Evolutionary conservation across 2,797 vertebrate genomes (phyloP).

Genomic region (Netta rufina): DNA sequence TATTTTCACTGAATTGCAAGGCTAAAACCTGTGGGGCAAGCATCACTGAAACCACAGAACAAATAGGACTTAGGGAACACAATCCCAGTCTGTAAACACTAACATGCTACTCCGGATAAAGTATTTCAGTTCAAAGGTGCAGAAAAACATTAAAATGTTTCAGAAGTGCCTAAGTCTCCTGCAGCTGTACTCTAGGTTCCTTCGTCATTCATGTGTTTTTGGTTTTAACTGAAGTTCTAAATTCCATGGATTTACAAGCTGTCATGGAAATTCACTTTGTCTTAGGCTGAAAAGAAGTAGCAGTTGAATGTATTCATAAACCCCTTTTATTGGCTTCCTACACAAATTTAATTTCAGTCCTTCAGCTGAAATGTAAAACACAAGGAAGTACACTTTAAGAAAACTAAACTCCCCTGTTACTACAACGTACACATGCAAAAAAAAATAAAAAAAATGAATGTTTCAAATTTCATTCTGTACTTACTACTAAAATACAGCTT

Average conservation of each 20-base stretch:
- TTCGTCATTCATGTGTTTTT: not conserved
- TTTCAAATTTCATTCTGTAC: not conserved
- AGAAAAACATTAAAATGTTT: not conserved
- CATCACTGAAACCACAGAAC: not conserved
- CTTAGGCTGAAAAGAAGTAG: not conserved
- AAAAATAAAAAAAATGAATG: not conserved
- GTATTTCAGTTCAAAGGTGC: not conserved
- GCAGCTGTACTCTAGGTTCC: not conserved
- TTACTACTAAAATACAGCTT: not conserved
- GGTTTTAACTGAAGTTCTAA: not conserved
- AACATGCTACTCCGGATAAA: not conserved
- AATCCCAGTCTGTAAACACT: not conserved
- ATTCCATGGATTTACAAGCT: not conserved
- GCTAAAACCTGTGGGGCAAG: not conserved
- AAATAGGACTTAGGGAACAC: not conserved
- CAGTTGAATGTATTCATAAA: not conserved
- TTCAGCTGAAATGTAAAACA: not conserved
- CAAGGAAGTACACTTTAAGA: not conserved
- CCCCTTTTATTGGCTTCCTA: not conserved
- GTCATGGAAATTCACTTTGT: not conserved
- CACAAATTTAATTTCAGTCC: not conserved
- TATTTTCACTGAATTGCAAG: not conserved
- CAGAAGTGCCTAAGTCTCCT: not conserved
- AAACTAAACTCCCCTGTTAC: not conserved
- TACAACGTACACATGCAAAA: not conserved